These are phyloP conservation scores for Macroglossus sobrinus DNA, from an alignment of 2,113 vertebrate genomes.

Conservation along the genomic window DNA sequence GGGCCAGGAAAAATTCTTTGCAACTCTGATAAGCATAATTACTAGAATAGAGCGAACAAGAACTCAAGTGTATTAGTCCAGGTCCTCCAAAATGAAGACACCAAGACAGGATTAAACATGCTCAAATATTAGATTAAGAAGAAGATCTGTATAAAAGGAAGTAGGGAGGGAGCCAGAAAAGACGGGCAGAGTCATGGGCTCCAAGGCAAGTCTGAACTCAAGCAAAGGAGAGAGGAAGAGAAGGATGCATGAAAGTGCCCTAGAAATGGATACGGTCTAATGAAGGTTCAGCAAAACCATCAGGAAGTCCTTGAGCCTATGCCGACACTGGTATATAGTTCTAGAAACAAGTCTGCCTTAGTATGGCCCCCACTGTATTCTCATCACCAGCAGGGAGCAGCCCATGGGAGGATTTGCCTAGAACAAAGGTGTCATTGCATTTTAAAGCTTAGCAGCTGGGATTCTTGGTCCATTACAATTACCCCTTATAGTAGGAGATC, in stretches of 20 bases:
- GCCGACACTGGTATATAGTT: fast-evolving
- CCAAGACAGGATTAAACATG: background rate
- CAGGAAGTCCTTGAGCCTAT: background rate
- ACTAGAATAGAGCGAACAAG: background rate
- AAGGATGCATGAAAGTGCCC: background rate
- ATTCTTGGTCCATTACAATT: too few relatives aligned
- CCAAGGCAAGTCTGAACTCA: background rate
- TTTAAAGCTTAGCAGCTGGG: background rate
- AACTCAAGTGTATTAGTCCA: background rate
- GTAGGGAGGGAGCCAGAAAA: background rate
- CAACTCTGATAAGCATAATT: background rate
- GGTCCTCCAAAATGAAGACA: background rate
- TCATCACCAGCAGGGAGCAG: background rate
- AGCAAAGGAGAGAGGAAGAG: background rate
- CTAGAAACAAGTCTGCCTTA: background rate
- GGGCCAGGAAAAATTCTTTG: background rate
- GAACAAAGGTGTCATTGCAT: background rate
- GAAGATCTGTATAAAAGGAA: background rate
- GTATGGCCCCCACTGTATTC: background rate
- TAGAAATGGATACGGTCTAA: background rate
- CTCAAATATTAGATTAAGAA: background rate
- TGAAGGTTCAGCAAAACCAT: background rate
- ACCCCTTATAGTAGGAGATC: background rate
- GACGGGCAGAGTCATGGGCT: background rate
- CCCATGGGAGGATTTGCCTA: fast-evolving